Evolutionary conservation across 1,140 invertebrate species (phyloP).

Genomic region (Trichonephila clavipes): DNA sequence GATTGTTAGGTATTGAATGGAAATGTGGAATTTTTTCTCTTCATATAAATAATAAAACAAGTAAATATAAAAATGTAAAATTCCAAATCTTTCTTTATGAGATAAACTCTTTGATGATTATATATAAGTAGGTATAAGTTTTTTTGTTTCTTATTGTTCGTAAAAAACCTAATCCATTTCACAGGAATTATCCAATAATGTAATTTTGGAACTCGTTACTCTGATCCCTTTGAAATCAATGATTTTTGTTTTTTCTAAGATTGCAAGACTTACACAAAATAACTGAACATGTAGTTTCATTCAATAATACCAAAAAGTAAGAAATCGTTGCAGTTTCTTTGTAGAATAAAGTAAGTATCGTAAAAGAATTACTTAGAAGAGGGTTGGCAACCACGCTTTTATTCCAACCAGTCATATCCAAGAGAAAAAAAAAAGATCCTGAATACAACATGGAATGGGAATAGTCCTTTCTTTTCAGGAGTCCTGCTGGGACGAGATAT

Average conservation of each 20-base stretch:
- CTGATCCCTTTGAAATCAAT: too few relatives aligned
- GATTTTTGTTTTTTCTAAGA: neutral
- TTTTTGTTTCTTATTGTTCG: too few relatives aligned
- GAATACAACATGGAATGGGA: neutral
- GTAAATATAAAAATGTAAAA: too few relatives aligned
- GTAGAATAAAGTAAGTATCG: neutral
- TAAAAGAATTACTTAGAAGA: neutral
- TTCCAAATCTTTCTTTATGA: too few relatives aligned
- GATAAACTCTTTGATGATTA: too few relatives aligned
- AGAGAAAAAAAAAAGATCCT: neutral
- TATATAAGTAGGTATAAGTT: too few relatives aligned
- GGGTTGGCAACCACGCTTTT: neutral
- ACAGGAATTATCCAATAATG: too few relatives aligned
- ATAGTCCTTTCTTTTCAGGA: neutral
- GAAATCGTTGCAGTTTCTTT: neutral
- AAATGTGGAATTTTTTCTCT: too few relatives aligned
- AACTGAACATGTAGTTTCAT: neutral
- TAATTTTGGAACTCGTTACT: too few relatives aligned
- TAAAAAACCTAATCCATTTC: too few relatives aligned
- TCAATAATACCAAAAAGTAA: neutral
- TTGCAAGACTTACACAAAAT: neutral
- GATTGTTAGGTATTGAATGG: too few relatives aligned
- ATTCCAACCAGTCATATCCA: neutral
- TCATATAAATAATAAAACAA: too few relatives aligned
- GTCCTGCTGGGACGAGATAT: constrained; percentile 21